Evolutionary conservation across 2,113 vertebrate species (phyloP).

Genomic region (Terrapene triunguis): DNA sequence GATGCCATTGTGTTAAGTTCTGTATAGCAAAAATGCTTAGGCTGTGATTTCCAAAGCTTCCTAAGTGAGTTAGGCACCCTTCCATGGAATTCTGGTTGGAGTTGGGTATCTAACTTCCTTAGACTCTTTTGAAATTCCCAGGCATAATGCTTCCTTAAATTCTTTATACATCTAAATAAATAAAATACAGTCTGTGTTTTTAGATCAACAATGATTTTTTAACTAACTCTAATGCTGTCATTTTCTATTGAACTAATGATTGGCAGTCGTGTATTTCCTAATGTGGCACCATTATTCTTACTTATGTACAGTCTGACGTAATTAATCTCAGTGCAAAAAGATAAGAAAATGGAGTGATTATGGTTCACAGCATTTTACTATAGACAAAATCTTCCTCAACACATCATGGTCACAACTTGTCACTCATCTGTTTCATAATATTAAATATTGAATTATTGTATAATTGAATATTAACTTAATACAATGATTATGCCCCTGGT

Average conservation of each 20-base stretch:
- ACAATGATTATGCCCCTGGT: constrained; percentile 48
- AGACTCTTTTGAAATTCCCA: not conserved
- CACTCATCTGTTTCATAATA: constrained; percentile 48
- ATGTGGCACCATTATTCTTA: not conserved
- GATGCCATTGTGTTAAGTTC: not conserved
- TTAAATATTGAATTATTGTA: constrained; percentile 67
- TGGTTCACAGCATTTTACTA: not conserved
- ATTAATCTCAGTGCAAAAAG: not conserved
- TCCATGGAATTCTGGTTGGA: not conserved
- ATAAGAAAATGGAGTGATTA: not conserved
- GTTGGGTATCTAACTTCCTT: not conserved
- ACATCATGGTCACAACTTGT: constrained; percentile 34
- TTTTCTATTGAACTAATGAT: not conserved
- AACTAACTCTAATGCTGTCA: not conserved
- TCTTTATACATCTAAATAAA: not conserved
- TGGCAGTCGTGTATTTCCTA: not conserved
- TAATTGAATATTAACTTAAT: constrained; percentile 73
- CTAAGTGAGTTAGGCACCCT: not conserved
- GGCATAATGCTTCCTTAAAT: not conserved
- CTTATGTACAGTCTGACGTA: not conserved
- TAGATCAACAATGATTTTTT: not conserved
- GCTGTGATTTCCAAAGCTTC: not conserved
- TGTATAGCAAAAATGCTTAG: not conserved
- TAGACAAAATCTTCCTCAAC: constrained; percentile 1
- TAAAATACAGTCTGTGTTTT: not conserved